Base-by-base conservation (phyloP, 2,113 vertebrate genomes). In the Chionis minor region DNA sequence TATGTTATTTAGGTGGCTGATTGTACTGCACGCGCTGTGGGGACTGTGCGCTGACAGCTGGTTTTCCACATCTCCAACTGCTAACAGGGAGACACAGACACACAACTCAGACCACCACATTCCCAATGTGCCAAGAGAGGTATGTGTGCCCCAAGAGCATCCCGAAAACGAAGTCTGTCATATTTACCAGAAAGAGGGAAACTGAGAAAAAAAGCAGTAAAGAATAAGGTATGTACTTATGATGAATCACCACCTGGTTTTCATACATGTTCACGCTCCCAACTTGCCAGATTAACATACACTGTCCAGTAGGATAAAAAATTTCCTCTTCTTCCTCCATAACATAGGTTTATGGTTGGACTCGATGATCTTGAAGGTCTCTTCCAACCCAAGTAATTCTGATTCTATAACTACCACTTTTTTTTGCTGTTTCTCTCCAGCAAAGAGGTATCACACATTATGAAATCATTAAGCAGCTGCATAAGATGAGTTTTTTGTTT, bases 1-100 rank as follows among this genome's bases (percentile, higher is more conserved):
- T 0, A 0, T 54, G 13, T 59, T 86, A 30, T 59, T 80, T 73
- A 80, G 13, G 32, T 0, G 0, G 8, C 20, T 15, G 38, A 40
- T 59, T 70, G 33, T n/a, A 5, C 5, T 38, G 27, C 27, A 40
- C 9, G 23, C 32, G 20, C 22, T 13, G 20, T 8, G 8, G 8
- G 21, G 44, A 23, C 22, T 15, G 20, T 8, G 10, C 8, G 21
- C 51, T 54, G 24, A 62, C 33, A 70, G 55, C 5, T 5, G 8
- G 54, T 80, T 73, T 73, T 24, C 61, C 33, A 59, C 44, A 8
- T 30, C 52, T 40, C 45, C 59, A 67, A 26, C 17, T 73, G 38
- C 27, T 30, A 44, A 58, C 32, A 38, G 15, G 27, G 45, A 66
- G 14, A 51, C 19, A 24, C 3, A 12, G 63, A 44, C 14, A 23